phyloP scores from a whole-genome alignment of 1,140 invertebrate genomes.

The Leptonema lineaticorne region DNA sequence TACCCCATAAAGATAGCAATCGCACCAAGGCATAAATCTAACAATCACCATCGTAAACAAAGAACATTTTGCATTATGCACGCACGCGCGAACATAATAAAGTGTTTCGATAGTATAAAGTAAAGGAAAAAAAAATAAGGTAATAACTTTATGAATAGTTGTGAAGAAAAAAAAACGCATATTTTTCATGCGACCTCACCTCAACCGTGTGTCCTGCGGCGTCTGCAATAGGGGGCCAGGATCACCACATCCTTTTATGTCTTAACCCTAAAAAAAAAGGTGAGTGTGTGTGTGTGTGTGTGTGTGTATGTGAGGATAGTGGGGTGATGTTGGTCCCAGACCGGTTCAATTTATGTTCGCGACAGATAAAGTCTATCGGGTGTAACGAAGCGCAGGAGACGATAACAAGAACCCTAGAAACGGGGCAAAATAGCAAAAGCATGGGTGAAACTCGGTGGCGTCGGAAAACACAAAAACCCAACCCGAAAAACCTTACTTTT shows the following conservation, averaged over 20 bases:
- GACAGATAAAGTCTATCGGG: conserved; percentile 33
- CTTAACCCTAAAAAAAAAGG: conserved; percentile 22
- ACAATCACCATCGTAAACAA: too few relatives aligned
- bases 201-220: conserved; percentile 4
- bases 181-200: conserved; percentile 5
- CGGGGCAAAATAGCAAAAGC: too few relatives aligned
- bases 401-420: conserved; percentile 22
- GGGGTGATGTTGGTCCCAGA: background rate
- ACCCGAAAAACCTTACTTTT: too few relatives aligned
- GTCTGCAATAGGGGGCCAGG: background rate
- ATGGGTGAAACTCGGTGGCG: background rate
- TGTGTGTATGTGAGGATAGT: too few relatives aligned
- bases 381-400: conserved; percentile 29
- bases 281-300: too few relatives aligned
- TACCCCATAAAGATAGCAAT: too few relatives aligned
- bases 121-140: too few relatives aligned
- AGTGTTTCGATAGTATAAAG: too few relatives aligned
- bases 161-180: too few relatives aligned
- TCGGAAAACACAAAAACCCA: background rate
- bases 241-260: conserved; percentile 21
- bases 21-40: too few relatives aligned
- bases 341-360: conserved; percentile 30
- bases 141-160: background rate
- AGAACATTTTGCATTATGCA: too few relatives aligned
- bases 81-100: background rate